phyloP scores from a whole-genome alignment of 1,140 invertebrate genomes.

The Gonioctena quinquepunctata region DNA sequence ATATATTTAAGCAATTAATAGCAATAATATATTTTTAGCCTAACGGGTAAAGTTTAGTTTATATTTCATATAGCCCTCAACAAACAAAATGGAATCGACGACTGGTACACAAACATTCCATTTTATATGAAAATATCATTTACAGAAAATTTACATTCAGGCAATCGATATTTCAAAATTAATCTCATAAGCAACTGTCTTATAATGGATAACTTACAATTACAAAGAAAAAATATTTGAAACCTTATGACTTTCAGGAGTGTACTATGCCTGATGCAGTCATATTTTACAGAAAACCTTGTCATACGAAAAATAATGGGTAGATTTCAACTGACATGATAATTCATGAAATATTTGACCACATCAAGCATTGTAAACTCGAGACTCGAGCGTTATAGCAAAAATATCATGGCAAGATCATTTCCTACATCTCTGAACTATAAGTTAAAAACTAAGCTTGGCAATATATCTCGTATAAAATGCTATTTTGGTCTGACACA shows the following conservation, averaged over 20 bases:
- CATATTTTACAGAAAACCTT: too few relatives aligned
- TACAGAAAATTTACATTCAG: slow-evolving; percentile 29
- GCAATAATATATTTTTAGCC: slow-evolving; percentile 41
- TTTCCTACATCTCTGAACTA: slow-evolving; percentile 27
- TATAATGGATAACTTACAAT: neutral
- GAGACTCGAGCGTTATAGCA: slow-evolving; percentile 34
- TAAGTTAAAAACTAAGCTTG: slow-evolving; percentile 40
- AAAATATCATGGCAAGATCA: slow-evolving; percentile 36
- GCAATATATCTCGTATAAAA: slow-evolving; percentile 48
- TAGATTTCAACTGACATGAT: too few relatives aligned
- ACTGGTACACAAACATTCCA: slow-evolving; percentile 23
- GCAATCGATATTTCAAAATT: slow-evolving; percentile 22
- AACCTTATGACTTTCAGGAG: too few relatives aligned
- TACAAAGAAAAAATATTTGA: too few relatives aligned
- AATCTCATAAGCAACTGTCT: slow-evolving; percentile 24
- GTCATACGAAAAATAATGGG: too few relatives aligned
- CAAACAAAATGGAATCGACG: slow-evolving; percentile 21
- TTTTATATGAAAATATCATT: slow-evolving; percentile 26
- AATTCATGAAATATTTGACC: too few relatives aligned
- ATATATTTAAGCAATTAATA: slow-evolving; percentile 45
- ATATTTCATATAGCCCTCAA: slow-evolving; percentile 30
- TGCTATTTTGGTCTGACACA: slow-evolving; percentile 47
- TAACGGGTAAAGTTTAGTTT: slow-evolving; percentile 28
- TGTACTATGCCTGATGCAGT: too few relatives aligned
- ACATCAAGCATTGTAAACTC: too few relatives aligned